Evolutionary conservation across 2,113 vertebrate species (phyloP).

Genomic region (Leptobrachium ailaonicum): DNA sequence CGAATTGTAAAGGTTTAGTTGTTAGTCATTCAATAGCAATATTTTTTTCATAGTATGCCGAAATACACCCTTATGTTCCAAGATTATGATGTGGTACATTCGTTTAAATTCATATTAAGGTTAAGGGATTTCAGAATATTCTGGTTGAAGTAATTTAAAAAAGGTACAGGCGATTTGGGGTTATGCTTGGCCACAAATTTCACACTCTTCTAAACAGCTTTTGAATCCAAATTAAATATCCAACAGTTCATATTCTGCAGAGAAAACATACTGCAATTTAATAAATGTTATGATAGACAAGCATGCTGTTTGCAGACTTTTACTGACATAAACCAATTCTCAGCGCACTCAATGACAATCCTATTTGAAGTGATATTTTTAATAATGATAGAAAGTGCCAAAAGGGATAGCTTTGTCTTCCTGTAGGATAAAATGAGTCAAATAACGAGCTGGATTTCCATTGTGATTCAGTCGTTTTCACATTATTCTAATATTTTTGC

Average conservation of each 20-base stretch:
- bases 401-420: neutral
- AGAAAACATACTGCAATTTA: neutral
- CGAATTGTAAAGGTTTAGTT: no score
- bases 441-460: neutral
- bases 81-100: no score
- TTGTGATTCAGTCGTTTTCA: neutral
- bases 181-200: no score
- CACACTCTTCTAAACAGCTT: no score
- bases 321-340: neutral
- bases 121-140: no score
- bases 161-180: no score
- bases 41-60: no score
- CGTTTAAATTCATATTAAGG: no score
- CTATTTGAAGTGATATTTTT: neutral
- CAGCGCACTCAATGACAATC: neutral
- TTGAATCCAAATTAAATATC: neutral
- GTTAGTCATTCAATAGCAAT: no score
- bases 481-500: neutral
- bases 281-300: conserved; percentile 3
- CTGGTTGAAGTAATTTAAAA: no score
- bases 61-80: no score
- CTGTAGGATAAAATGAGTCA: neutral
- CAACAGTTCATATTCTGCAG: neutral
- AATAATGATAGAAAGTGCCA: neutral
- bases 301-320: neutral